A percentile compares a stretch with the other conserved stretches of the same genome.
Evolutionary conservation across 2,888 invertebrate species (phyloP).

Genomic region (Orthonychiurus folsomi): DNA sequence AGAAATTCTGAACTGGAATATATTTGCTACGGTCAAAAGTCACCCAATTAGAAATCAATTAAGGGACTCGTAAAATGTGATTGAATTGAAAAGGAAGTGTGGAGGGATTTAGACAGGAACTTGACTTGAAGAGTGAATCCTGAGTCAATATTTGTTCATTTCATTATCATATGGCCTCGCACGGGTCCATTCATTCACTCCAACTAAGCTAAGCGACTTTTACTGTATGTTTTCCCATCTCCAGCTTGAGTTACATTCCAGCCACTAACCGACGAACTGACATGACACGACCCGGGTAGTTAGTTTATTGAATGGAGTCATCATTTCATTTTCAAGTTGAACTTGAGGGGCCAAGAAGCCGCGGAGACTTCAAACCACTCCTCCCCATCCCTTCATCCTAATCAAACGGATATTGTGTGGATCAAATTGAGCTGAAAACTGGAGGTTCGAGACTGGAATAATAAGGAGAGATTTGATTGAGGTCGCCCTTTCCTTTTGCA

Average conservation of each 20-base stretch:
- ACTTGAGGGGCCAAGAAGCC: not conserved
- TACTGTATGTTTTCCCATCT: no score
- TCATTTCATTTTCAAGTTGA: not conserved
- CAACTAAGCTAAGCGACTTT: not conserved
- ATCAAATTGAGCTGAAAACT: slow-evolving; percentile 36
- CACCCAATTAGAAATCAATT: no score
- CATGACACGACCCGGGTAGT: not conserved
- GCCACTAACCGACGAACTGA: not conserved
- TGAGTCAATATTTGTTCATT: not conserved
- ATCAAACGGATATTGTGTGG: slow-evolving; percentile 33
- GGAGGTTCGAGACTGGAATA: slow-evolving; percentile 29
- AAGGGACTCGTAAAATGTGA: no score
- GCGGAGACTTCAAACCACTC: no score
- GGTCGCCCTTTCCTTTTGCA: no score
- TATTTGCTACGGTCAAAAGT: no score
- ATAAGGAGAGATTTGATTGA: no score
- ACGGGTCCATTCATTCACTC: not conserved
- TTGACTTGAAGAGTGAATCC: no score
- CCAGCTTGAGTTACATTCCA: not conserved
- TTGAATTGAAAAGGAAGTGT: no score
- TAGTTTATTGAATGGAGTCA: not conserved
- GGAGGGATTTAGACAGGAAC: no score
- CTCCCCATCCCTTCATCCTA: slow-evolving; percentile 20
- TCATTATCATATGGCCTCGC: not conserved
- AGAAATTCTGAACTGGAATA: no score